A percentile compares a stretch with the other conserved stretches of the same genome.
Evolutionary conservation across 2,113 vertebrate genomes (phyloP).

Genomic region (Martes martes): DNA sequence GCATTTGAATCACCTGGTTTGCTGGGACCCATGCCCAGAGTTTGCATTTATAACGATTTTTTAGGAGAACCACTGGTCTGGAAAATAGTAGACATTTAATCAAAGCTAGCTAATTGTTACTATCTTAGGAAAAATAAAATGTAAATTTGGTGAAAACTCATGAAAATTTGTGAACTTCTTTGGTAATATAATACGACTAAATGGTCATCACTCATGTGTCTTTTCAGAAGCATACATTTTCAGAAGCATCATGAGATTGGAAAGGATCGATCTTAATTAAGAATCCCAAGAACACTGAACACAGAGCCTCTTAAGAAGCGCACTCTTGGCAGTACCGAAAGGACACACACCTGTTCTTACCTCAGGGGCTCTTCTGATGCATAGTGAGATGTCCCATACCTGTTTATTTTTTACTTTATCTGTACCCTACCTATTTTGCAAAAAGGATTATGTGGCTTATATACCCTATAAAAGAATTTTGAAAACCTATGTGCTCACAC

Average conservation of each 20-base stretch:
- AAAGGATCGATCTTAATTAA: background rate
- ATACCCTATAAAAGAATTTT: background rate
- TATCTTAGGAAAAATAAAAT: slow-evolving; percentile 45
- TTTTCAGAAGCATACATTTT: background rate
- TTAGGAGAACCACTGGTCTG: background rate
- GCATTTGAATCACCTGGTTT: background rate
- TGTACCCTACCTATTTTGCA: background rate
- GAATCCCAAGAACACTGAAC: background rate
- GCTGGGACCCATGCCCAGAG: background rate
- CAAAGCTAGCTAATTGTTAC: slow-evolving; percentile 37
- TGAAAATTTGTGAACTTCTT: slow-evolving; percentile 33
- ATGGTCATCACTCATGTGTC: background rate
- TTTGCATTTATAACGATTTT: slow-evolving; percentile 20
- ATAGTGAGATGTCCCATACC: background rate
- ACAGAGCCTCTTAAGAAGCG: background rate
- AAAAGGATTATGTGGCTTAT: background rate
- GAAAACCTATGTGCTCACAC: background rate
- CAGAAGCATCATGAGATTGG: background rate
- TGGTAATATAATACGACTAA: background rate
- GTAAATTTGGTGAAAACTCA: background rate
- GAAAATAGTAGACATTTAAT: slow-evolving; percentile 34
- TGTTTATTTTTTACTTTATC: background rate
- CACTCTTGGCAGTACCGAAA: background rate
- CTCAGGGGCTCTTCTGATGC: background rate
- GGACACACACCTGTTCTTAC: background rate